Evolutionary conservation across 2,113 vertebrate genomes (phyloP), one percentile per base, ranked within the genome.

Genomic region (Nansenia antarctica): DNA sequence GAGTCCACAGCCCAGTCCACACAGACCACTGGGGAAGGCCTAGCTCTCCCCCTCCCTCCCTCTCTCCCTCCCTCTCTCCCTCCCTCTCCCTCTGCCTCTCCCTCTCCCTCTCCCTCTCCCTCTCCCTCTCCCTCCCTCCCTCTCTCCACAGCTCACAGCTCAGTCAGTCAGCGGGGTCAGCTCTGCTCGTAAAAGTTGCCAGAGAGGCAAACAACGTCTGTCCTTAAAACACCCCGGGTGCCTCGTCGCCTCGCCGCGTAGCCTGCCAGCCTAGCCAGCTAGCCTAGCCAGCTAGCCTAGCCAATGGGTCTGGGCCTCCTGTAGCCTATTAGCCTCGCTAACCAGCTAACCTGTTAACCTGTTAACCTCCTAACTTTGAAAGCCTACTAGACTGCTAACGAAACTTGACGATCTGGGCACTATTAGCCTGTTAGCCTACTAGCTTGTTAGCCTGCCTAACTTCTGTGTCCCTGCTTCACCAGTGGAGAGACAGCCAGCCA

Each of bases 1-100:
- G 12, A 42, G 37, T 42, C 86, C 12, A 60, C 15, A 34, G 18
- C 30, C 20, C n/a, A 20, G 15, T 52, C 39, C n/a, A 20, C 5
- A 27, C 29, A 15, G 7, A 0, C 15, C 37, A 42, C 37, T 4
- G 18, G 37, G 27, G 53, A 14, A 62, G 54, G 61, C 35, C 27
- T 54, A 54, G 61, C 39, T 8, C 37, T 55, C 14, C 61, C n/a
- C 11, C 1, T 27, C 18, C 18, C 45, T 8, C 9, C n/a, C n/a
- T 64, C 30, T 32, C 12, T 9, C 3, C 24, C 14, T 5, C 45
- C 22, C 42, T 53, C 35, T 32, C 27, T 68, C 66, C 9, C 39
- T 72, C 64, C 22, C 30, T 18, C 22, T 29, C 20, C 12, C 47
- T n/a, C 45, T 11, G 11, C 59, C 15, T 61, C 58, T 61, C 57